phyloP scores from a whole-genome alignment of 2,113 vertebrate genomes.

The Dermatemys mawii region DNA sequence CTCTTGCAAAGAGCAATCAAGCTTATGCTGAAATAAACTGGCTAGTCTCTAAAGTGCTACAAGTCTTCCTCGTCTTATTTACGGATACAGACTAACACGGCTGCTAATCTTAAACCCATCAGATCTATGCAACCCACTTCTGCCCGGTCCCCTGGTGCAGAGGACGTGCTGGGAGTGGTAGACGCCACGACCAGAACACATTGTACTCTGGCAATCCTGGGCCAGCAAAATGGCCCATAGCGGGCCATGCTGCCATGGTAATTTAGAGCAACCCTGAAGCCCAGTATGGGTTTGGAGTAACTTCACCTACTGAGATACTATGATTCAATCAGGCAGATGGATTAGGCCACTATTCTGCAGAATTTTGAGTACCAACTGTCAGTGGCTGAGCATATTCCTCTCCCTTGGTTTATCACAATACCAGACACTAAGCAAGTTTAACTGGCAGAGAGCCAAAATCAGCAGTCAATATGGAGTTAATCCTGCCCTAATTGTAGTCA shows the following conservation, averaged over 20 bases:
- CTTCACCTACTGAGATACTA: neutral
- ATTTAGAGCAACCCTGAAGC: rapidly evolving
- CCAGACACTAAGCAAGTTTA: neutral
- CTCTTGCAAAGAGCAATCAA: neutral
- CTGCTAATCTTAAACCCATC: no score
- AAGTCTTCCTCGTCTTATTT: no score
- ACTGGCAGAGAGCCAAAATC: neutral
- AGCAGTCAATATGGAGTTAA: neutral
- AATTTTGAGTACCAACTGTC: neutral
- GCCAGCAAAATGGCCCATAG: neutral
- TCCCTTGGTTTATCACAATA: neutral
- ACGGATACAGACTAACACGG: no score
- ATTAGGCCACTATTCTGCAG: neutral
- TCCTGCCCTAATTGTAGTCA: neutral
- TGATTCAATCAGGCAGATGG: neutral
- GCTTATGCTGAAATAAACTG: no score
- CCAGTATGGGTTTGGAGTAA: neutral
- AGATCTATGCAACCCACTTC: neutral
- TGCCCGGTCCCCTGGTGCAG: neutral
- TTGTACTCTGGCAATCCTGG: neutral
- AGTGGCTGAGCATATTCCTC: neutral
- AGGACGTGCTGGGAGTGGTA: neutral
- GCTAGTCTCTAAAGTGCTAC: no score
- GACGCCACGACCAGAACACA: neutral
- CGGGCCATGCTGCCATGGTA: rapidly evolving